Percentiles rank a stretch among this genome's conserved stretches.
Conservation (phyloP, 92 coral and sea anemone species). For the Plumapathes pennacea region DNA sequence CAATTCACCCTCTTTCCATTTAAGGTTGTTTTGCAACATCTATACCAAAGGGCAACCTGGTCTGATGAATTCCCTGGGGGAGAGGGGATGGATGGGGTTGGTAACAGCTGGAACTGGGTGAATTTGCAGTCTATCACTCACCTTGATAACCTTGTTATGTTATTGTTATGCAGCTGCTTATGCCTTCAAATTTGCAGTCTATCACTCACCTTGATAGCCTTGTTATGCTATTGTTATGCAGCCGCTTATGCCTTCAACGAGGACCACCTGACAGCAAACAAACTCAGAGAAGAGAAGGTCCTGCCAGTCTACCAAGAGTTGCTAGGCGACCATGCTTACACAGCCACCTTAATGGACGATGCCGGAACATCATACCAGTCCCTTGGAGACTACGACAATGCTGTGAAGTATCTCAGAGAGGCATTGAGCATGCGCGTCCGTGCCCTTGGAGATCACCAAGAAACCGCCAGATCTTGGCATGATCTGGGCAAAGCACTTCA, state of each 20-base stretch:
- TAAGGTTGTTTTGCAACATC: too few relatives aligned
- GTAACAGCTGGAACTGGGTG: too few relatives aligned
- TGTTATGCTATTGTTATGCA: slow-evolving; percentile 3
- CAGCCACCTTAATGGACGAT: slow-evolving; percentile 90
- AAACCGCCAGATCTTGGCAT: slow-evolving; percentile 90
- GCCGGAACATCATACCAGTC: slow-evolving; percentile 85
- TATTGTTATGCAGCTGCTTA: slow-evolving; percentile 63
- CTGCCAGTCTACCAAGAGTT: slow-evolving; percentile 76
- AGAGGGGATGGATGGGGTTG: too few relatives aligned
- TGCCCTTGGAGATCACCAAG: slow-evolving; percentile 91
- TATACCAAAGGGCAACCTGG: too few relatives aligned
- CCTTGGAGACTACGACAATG: slow-evolving; percentile 60
- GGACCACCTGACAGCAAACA: slow-evolving; percentile 81
- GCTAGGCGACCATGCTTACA: slow-evolving; percentile 85
- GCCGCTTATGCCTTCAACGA: slow-evolving; percentile 85
- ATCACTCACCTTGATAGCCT: too few relatives aligned
- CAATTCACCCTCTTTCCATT: too few relatives aligned
- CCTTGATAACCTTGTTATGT: too few relatives aligned
- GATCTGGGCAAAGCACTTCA: slow-evolving; percentile 69
- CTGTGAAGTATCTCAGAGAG: slow-evolving; percentile 63
- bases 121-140: too few relatives aligned
- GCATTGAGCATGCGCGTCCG: slow-evolving; percentile 79
- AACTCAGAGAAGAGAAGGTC: slow-evolving; percentile 68
- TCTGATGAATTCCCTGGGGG: too few relatives aligned
- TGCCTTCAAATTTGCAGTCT: too few relatives aligned